These are phyloP conservation scores for Haliclystus octoradiatus DNA, from an alignment of 30 jellyfish, hydroid and myxozoan genomes.

Conservation along the genomic window DNA sequence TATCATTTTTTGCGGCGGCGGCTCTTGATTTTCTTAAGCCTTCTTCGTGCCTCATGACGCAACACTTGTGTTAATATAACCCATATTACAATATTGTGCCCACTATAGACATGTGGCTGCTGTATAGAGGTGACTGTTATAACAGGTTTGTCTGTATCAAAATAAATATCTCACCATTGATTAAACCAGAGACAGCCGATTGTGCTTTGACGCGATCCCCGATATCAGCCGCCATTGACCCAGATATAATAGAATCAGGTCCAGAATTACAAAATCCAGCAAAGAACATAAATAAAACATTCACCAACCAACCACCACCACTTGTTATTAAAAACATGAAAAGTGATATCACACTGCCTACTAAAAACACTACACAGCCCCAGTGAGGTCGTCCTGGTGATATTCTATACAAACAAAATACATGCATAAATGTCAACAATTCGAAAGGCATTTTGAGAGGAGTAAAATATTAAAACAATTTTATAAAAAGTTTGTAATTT, in stretches of 20 bases:
- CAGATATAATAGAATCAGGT: constrained; percentile 94
- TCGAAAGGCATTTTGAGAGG: too few species aligned
- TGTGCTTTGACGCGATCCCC: constrained; percentile 97
- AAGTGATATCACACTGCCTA: constrained; percentile 75
- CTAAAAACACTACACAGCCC: constrained; percentile 76
- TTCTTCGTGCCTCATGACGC: too few species aligned
- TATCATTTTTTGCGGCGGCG: too few species aligned
- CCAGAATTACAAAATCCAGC: constrained; percentile 97
- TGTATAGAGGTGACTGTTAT: too few species aligned
- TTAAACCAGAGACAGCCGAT: constrained; percentile 98
- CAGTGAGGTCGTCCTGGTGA: constrained; percentile 78
- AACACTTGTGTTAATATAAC: too few species aligned
- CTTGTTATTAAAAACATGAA: constrained; percentile 71
- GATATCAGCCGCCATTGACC: constrained; percentile 91
- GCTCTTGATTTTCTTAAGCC: too few species aligned
- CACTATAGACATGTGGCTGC: too few species aligned
- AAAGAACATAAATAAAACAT: constrained; percentile 67
- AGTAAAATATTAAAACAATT: too few species aligned
- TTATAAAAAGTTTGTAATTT: too few species aligned
- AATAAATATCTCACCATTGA: constrained; percentile 91
- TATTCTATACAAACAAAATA: constrained; percentile 24
- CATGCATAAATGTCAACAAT: neutral
- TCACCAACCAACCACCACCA: constrained; percentile 78
- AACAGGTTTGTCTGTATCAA: too few species aligned
- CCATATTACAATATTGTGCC: too few species aligned